These are phyloP conservation scores for Dendrocincla tyrannina DNA, from an alignment of 2,797 vertebrate species.

Conservation along the genomic window DNA sequence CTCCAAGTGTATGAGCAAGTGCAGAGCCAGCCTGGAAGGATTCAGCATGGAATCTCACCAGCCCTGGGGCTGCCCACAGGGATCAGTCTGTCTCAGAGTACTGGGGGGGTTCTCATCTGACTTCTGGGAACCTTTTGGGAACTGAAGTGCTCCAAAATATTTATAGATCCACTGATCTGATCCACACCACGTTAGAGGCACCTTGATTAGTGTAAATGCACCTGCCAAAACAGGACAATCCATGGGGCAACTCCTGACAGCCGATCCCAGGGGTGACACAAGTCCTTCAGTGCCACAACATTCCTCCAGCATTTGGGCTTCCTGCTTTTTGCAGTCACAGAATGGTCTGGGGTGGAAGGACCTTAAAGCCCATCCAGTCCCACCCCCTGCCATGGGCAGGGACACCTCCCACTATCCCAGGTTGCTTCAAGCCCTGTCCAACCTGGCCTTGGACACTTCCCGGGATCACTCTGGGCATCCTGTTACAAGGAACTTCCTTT, in stretches of 20 bases:
- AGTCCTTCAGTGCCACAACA: neutral
- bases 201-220: neutral
- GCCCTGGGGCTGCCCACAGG: neutral
- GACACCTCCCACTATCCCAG: neutral
- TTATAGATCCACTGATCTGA: neutral
- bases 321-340: neutral
- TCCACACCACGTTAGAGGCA: neutral
- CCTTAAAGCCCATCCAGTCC: neutral
- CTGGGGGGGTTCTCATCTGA: neutral
- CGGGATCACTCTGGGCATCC: neutral
- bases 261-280: neutral
- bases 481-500: rapidly evolving
- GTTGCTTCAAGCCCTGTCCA: neutral
- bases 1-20: neutral
- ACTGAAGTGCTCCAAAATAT: neutral
- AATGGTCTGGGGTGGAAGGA: neutral
- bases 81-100: neutral
- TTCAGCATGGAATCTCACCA: neutral
- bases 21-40: neutral
- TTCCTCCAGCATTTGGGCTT: neutral
- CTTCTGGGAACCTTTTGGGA: neutral
- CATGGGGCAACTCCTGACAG: neutral
- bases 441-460: neutral
- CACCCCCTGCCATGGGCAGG: neutral
- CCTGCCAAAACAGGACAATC: neutral